phyloP scores from a whole-genome alignment of 2,888 invertebrate species.

The Volucella inflata region DNA sequence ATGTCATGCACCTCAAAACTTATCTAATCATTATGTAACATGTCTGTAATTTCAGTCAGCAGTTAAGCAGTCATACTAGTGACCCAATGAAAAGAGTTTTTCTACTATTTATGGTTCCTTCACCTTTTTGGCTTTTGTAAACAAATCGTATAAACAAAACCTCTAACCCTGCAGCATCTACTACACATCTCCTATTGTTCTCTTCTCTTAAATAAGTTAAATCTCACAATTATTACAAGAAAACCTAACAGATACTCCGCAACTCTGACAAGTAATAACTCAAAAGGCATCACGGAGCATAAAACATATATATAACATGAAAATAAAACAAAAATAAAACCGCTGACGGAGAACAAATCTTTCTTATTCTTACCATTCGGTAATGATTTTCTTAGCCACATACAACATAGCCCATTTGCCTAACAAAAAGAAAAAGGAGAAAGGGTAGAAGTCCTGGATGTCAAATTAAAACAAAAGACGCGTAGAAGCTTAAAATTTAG shows the following conservation, averaged over 20 bases:
- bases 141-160: no score
- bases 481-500: conserved; percentile 47
- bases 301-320: not conserved
- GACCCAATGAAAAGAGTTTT: no score
- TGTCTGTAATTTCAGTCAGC: no score
- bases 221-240: conserved; percentile 46
- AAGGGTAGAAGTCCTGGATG: not conserved
- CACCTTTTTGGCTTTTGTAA: no score
- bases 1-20: no score
- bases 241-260: conserved; percentile 30
- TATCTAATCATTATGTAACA: no score
- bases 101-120: no score
- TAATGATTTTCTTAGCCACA: conserved; percentile 52
- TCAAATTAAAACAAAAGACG: conserved; percentile 66
- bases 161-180: no score
- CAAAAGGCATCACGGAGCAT: conserved; percentile 39
- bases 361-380: conserved; percentile 24
- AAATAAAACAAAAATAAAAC: not conserved
- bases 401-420: not conserved
- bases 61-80: no score
- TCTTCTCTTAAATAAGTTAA: conserved; percentile 27
- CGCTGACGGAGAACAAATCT: not conserved
- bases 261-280: conserved; percentile 57
- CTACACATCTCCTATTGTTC: conserved; percentile 1
- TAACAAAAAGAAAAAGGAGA: not conserved